phyloP scores from a whole-genome alignment of 1,140 invertebrate species.

The Aphelenchoides besseyi region DNA sequence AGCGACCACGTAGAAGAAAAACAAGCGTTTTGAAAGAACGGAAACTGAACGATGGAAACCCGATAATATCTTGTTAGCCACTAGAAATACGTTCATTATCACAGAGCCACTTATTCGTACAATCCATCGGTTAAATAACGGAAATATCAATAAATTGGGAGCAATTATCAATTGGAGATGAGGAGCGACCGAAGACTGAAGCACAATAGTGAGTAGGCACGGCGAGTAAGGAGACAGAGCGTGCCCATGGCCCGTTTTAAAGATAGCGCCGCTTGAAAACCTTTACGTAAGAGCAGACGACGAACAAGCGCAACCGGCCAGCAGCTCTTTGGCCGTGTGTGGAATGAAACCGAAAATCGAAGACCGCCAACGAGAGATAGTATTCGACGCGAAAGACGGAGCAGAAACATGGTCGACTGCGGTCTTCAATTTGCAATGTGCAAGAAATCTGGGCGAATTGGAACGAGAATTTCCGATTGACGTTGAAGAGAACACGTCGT shows the following conservation, averaged over 20 bases:
- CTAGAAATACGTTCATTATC: too few species aligned
- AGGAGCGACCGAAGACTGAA: background rate
- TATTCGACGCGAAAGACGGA: background rate
- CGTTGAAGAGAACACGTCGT: background rate
- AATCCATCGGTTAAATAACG: too few species aligned
- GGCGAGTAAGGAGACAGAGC: background rate
- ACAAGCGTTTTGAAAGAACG: constrained; percentile 54
- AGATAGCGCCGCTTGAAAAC: background rate
- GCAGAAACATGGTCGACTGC: background rate
- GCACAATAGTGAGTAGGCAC: background rate
- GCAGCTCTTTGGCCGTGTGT: constrained; percentile 2
- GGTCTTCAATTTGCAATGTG: background rate
- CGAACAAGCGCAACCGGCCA: background rate
- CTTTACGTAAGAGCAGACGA: background rate
- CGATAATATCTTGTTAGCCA: too few species aligned
- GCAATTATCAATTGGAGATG: background rate
- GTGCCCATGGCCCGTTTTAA: constrained; percentile 2
- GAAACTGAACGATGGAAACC: too few species aligned
- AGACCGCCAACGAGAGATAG: background rate
- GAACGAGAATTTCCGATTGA: background rate
- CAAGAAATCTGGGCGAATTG: background rate
- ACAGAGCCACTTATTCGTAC: too few species aligned
- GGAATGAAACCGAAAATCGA: constrained; percentile 5
- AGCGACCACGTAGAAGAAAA: constrained; percentile 63
- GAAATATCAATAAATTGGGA: constrained; percentile 14